Evolutionary conservation across 2,888 invertebrate species (phyloP), one percentile per base, ranked within the genome.

Genomic region (Tipula vernalis): DNA sequence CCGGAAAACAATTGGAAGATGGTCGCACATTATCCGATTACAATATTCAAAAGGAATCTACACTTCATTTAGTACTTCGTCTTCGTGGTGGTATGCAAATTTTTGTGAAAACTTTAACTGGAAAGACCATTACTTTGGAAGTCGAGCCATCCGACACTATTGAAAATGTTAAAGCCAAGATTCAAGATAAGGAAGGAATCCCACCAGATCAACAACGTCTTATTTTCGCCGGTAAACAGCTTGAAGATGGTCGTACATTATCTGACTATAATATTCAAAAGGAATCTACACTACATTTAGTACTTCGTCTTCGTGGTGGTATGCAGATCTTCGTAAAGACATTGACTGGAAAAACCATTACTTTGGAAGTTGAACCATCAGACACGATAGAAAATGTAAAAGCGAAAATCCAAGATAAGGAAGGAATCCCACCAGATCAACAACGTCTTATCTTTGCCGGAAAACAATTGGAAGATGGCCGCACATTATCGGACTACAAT

Each of bases 321-420:
- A 98, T 99, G 98, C 98, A 99, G 95, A 98, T 99, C 92, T 99
- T 98, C 92, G 98, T 98, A 88, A 98, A 98, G 92, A 98, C 97
- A 91, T 94, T 98, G 87, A 98, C 97, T 91, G 98, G 97, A 90
- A 98, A 98, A 94, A 98, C 98, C 93, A 97, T 98, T 93, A 97
- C 97, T 90, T 95, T 97, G 89, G 97, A 97, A 94, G 97, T 97
- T 90, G 97, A 98, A 92, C 95, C 98, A 86, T 96, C 96, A 0
- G 98, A 98, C 91, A 96, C 97, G 85, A 98, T 98, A 92, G 98
- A 98, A 93, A 97, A 98, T 96, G 98, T 98, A 88, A 98, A 98
- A 92, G 95, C 96, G 87, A 97, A 97, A 92, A 97, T 97, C 91
- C 97, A 97, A 92, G 97, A 96, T 91, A 97, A 96, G 92, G 97